Base-by-base conservation (phyloP, 1,140 invertebrate genomes). In the Drosophila grimshawi region DNA sequence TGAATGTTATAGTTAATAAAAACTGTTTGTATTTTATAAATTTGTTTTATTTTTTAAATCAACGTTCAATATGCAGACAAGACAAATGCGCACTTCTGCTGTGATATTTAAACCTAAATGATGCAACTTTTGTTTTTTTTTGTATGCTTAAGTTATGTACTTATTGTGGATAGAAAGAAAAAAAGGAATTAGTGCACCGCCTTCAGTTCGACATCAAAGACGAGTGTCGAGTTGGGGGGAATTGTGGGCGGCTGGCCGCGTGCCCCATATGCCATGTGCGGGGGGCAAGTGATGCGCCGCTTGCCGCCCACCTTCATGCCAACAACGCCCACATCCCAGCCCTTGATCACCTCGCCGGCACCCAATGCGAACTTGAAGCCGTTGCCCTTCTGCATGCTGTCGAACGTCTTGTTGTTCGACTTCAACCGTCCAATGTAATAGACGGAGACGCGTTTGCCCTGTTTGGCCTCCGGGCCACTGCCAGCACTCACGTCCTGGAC, bases 261-360 rank as follows among this genome's bases (percentile, higher is more conserved):
- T 45, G 94, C 93, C 41, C 97, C 97, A 92, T 98, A 98, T 94
- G 95, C 97, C 94, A 97, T 95, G 32, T 95, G 93, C 61, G 97
- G 94, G 63, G 98, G 98, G 91, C 97, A 96, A 4, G 95, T 95
- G 51, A 99, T 95, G 80, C 94, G 95, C 89, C 98, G 94, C 92
- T 97, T 98, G 59, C 98, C 98, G 33, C 98, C 98, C 81, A 98
- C 95, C 93, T 97, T 98, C 97, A 98, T 98, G 73, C 97, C 97
- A 75, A 92, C 90, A 5, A 99, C 93, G 35, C 97, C 98, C 57
- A 96, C 91, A 90, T 99, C 98, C 98, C 97, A 98, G 32, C 97
- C 98, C 82, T 96, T 96, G 76, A 99, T 98, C 0, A 98, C 97
- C 93, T 98, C 97, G 52, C 95, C 95, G 48, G 94, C 94, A 0